Conservation (phyloP, 2,888 invertebrate genomes). For the Liposcelis brunnea region DNA sequence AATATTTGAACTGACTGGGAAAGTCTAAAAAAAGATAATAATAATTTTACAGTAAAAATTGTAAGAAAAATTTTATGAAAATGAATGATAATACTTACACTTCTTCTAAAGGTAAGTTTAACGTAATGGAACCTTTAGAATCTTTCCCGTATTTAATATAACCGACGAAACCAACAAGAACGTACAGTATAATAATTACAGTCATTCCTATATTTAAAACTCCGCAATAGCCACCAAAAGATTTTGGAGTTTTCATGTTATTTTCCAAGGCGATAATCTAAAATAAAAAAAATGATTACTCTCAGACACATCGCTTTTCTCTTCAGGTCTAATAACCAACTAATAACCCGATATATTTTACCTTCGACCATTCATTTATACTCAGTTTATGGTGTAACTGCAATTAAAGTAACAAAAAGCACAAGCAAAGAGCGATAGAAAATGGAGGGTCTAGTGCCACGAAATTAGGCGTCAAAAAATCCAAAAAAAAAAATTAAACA, state of each 20-base stretch:
- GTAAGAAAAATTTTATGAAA: not conserved
- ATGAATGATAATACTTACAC: constrained; percentile 32
- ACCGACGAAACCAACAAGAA: constrained; percentile 78
- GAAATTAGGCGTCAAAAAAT: no score
- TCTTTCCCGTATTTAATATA: constrained; percentile 65
- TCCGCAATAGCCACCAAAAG: constrained; percentile 63
- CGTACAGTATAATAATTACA: constrained; percentile 64
- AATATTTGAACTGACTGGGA: constrained; percentile 56
- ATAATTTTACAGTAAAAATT: not conserved
- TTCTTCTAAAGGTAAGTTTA: constrained; percentile 61
- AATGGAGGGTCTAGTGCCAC: no score
- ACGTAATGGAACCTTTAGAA: constrained; percentile 65
- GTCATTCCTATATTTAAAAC: constrained; percentile 76
- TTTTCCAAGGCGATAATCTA: constrained; percentile 86
- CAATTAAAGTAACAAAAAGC: no score
- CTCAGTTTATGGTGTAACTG: no score
- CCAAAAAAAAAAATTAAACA: no score
- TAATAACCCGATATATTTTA: constrained; percentile 8
- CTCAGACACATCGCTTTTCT: not conserved
- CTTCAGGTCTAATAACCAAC: not conserved
- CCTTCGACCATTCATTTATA: not conserved
- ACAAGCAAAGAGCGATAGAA: no score
- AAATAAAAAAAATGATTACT: constrained; percentile 14
- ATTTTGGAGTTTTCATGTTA: constrained; percentile 75
- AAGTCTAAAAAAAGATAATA: constrained; percentile 30